Conservation (phyloP, 2,888 invertebrate genomes). For the Belgica antarctica region DNA sequence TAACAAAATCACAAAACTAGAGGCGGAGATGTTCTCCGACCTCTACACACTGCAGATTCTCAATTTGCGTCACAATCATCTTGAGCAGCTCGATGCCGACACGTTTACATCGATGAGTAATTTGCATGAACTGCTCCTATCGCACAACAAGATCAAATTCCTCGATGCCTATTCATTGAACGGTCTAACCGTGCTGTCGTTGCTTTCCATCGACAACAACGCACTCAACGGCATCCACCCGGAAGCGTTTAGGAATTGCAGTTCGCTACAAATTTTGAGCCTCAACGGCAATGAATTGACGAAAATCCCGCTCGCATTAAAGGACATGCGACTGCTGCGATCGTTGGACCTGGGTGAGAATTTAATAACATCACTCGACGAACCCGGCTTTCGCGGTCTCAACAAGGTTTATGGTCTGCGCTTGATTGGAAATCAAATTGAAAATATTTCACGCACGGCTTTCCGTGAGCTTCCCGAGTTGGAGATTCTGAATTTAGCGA, state of each 20-base stretch:
- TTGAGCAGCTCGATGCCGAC: slow-evolving; percentile 80
- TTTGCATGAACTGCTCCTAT: slow-evolving; percentile 81
- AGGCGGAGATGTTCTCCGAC: slow-evolving; percentile 80
- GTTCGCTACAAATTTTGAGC: slow-evolving; percentile 85
- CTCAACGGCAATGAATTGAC: slow-evolving; percentile 82
- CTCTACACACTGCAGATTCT: slow-evolving; percentile 82
- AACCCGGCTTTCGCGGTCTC: slow-evolving; percentile 79
- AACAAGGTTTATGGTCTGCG: slow-evolving; percentile 82
- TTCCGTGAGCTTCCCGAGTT: slow-evolving; percentile 76
- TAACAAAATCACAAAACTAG: slow-evolving; percentile 76
- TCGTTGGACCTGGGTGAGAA: slow-evolving; percentile 92
- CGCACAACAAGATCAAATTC: slow-evolving; percentile 80
- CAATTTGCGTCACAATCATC: slow-evolving; percentile 78
- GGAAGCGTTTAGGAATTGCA: slow-evolving; percentile 87
- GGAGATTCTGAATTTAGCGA: slow-evolving; percentile 83
- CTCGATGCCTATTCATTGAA: slow-evolving; percentile 83
- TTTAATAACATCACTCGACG: slow-evolving; percentile 74
- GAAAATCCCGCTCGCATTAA: slow-evolving; percentile 75
- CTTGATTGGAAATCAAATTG: slow-evolving; percentile 83
- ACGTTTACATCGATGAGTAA: slow-evolving; percentile 90
- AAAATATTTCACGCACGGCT: slow-evolving; percentile 75
- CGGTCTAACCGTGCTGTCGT: slow-evolving; percentile 80
- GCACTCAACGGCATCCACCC: slow-evolving; percentile 78
- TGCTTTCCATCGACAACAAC: slow-evolving; percentile 84
- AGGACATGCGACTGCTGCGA: slow-evolving; percentile 79